Conservation (phyloP, 1,140 invertebrate species). For the Pollicipes pollicipes region DNA sequence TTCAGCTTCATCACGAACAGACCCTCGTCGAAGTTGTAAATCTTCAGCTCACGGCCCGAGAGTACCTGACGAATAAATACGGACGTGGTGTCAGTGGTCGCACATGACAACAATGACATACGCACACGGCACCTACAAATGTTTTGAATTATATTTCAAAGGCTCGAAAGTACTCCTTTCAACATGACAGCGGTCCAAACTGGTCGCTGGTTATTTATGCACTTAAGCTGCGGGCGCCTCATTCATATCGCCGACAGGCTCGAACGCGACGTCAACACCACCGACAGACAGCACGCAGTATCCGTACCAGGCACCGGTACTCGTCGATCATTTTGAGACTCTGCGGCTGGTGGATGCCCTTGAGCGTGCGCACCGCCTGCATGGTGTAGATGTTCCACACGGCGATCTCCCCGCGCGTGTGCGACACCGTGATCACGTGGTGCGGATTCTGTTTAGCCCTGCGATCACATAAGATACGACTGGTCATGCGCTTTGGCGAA, state of each 20-base stretch:
- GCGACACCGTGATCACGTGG: slow-evolving; percentile 38
- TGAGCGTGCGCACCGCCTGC: slow-evolving; percentile 44
- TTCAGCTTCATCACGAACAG: slow-evolving; percentile 50
- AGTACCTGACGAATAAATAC: slow-evolving; percentile 24
- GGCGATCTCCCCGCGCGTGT: slow-evolving; percentile 49
- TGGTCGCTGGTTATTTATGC: too few relatives aligned
- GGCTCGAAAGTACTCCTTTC: too few relatives aligned
- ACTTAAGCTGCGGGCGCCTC: too few relatives aligned
- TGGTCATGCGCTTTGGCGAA: too few relatives aligned
- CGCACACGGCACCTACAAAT: too few relatives aligned
- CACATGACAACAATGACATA: too few relatives aligned
- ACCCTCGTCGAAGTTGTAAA: slow-evolving; percentile 59
- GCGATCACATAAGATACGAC: neutral
- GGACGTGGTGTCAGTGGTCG: too few relatives aligned
- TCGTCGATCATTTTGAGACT: slow-evolving; percentile 32
- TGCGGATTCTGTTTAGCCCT: slow-evolving; percentile 15
- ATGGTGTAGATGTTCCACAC: slow-evolving; percentile 41
- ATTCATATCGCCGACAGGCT: too few relatives aligned
- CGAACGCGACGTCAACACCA: too few relatives aligned
- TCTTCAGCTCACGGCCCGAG: slow-evolving; percentile 54
- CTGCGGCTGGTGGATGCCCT: slow-evolving; percentile 31
- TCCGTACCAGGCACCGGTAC: slow-evolving; percentile 44
- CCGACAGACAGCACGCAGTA: too few relatives aligned
- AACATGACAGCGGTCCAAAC: too few relatives aligned
- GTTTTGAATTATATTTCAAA: too few relatives aligned